These are phyloP conservation scores for Gymnoscelis rufifasciata DNA, from an alignment of 2,888 invertebrate species.

Conservation along the genomic window DNA sequence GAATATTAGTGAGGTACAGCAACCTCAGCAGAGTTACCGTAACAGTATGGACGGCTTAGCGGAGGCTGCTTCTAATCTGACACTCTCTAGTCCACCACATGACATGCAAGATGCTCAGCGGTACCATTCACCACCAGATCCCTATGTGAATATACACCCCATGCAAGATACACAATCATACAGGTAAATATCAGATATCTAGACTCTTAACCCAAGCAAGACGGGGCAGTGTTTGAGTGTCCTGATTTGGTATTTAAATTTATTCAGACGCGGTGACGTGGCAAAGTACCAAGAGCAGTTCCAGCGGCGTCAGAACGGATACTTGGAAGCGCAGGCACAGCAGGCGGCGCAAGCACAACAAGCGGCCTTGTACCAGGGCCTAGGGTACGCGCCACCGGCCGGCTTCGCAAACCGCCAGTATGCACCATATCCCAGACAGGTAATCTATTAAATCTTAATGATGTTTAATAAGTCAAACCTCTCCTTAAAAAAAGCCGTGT, in stretches of 20 bases:
- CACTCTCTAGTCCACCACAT: constrained; percentile 19
- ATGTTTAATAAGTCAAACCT: no score
- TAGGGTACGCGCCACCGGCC: constrained; percentile 40
- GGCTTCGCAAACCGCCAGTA: constrained; percentile 44
- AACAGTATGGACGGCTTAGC: constrained; percentile 24
- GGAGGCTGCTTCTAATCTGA: constrained; percentile 28
- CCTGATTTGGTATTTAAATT: neutral
- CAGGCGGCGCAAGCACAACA: constrained; percentile 19
- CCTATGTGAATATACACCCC: constrained; percentile 16
- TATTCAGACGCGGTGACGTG: constrained; percentile 30
- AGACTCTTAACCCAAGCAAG: neutral
- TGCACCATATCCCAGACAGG: constrained; percentile 30
- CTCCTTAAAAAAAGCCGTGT: no score
- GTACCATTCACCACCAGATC: constrained; percentile 21
- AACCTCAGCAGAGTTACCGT: constrained; percentile 35
- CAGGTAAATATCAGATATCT: constrained; percentile 13
- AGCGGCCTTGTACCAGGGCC: constrained; percentile 41
- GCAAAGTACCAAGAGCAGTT: constrained; percentile 59
- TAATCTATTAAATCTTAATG: no score
- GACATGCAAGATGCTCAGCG: constrained; percentile 16
- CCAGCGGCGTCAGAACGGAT: constrained; percentile 41
- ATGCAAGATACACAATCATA: constrained; percentile 18
- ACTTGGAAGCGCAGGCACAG: constrained; percentile 39
- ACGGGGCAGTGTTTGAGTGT: no score
- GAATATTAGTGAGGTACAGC: constrained; percentile 47